A percentile compares a stretch with the other conserved stretches of the same genome.
These are phyloP conservation scores for Propithecus deckenii DNA, from an alignment of 2,797 vertebrate genomes.

Conservation along the genomic window DNA sequence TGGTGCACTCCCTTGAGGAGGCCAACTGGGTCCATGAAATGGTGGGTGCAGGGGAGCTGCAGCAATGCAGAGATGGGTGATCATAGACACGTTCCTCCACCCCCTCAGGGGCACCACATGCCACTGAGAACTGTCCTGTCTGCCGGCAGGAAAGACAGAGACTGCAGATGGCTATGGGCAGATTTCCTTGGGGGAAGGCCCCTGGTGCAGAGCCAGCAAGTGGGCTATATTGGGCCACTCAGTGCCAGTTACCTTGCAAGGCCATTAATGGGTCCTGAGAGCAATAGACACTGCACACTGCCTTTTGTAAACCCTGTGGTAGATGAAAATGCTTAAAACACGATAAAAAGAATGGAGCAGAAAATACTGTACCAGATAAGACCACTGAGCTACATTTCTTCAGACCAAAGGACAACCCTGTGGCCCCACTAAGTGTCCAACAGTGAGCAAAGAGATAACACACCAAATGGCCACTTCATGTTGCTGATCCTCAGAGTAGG, in stretches of 20 bases:
- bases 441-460: not conserved
- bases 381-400: not conserved
- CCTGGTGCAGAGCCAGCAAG: not conserved
- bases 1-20: not conserved
- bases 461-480: not conserved
- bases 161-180: not conserved
- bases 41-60: not conserved
- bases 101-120: not conserved
- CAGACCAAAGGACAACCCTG: not conserved
- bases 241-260: not conserved
- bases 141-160: not conserved
- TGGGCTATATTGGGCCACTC: not conserved
- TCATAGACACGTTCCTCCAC: not conserved
- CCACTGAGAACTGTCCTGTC: not conserved
- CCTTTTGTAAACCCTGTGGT: not conserved
- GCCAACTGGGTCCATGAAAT: not conserved
- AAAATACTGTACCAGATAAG: not conserved
- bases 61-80: not conserved
- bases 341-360: not conserved
- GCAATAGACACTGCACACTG: not conserved
- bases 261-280: not conserved
- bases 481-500: not conserved
- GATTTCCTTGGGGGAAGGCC: not conserved
- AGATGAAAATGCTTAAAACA: not conserved
- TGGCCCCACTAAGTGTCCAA: not conserved